Evolutionary conservation across 2,797 vertebrate genomes (phyloP).

Genomic region (Sebastes vulpes): DNA sequence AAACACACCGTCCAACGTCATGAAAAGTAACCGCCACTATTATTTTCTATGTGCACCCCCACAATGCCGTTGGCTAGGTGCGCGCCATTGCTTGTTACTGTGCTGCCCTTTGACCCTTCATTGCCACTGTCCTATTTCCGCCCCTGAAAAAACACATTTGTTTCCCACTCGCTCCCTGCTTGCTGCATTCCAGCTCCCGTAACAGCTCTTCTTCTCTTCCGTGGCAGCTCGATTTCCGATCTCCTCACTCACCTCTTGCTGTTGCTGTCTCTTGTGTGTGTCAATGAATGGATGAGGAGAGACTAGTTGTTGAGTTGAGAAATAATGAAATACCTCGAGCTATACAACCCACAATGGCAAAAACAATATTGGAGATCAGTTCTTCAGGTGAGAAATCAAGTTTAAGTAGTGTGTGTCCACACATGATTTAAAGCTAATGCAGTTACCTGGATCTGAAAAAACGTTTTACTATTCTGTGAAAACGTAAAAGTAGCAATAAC

Average conservation of each 20-base stretch:
- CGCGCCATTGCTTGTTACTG: neutral
- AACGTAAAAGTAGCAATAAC: neutral
- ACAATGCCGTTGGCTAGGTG: neutral
- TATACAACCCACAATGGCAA: neutral
- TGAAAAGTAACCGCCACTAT: rapidly evolving
- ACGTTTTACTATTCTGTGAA: neutral
- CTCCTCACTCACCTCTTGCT: neutral
- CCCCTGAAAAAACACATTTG: neutral
- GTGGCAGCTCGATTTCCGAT: neutral
- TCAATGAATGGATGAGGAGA: neutral
- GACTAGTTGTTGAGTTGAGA: neutral
- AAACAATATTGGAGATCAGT: neutral
- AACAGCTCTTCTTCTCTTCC: neutral
- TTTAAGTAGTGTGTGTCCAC: neutral
- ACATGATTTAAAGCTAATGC: neutral
- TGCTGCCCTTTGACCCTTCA: neutral
- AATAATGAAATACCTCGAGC: neutral
- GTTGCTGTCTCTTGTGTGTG: neutral
- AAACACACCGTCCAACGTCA: neutral
- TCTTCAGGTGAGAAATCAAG: neutral
- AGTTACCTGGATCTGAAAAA: neutral
- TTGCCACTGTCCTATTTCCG: neutral
- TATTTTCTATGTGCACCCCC: neutral
- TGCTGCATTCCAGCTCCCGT: neutral
- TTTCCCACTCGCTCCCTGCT: neutral